phyloP scores from a whole-genome alignment of 2,888 invertebrate species.

The Leptura quadrifasciata region DNA sequence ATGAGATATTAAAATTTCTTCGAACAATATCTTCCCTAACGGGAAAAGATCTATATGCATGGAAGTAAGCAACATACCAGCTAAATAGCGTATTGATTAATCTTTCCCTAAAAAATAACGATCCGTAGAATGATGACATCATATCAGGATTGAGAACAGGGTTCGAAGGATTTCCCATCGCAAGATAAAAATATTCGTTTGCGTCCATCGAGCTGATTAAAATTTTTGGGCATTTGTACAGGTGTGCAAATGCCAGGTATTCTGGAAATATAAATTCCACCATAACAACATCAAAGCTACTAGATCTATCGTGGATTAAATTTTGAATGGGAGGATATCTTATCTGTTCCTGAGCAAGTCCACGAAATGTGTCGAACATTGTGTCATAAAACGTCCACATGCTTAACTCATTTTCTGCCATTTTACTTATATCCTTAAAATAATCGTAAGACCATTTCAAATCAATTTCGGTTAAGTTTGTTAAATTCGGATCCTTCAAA shows the following conservation, averaged over 20 bases:
- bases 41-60: neutral
- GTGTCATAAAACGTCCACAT: neutral
- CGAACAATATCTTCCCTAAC: neutral
- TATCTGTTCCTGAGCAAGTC: neutral
- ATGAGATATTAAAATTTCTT: constrained; percentile 20
- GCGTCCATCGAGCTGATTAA: constrained; percentile 29
- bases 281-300: constrained; percentile 49
- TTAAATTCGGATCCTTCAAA: constrained; percentile 54
- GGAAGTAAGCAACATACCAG: neutral
- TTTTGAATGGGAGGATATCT: neutral
- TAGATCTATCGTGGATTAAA: constrained; percentile 4
- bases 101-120: constrained; percentile 5
- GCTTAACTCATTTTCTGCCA: neutral
- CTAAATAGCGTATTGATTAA: neutral
- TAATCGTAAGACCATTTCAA: neutral
- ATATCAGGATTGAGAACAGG: constrained; percentile 16
- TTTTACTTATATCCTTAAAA: constrained; percentile 3
- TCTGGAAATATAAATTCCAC: constrained; percentile 29
- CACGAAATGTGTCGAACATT: too few relatives aligned
- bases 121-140: neutral
- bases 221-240: neutral
- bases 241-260: neutral
- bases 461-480: constrained; percentile 61
- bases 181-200: neutral
- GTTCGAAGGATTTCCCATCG: constrained; percentile 7